Percentiles rank a stretch among this genome's conserved stretches.
Conservation (phyloP, 2,888 invertebrate genomes). For the Catocala sponsa region DNA sequence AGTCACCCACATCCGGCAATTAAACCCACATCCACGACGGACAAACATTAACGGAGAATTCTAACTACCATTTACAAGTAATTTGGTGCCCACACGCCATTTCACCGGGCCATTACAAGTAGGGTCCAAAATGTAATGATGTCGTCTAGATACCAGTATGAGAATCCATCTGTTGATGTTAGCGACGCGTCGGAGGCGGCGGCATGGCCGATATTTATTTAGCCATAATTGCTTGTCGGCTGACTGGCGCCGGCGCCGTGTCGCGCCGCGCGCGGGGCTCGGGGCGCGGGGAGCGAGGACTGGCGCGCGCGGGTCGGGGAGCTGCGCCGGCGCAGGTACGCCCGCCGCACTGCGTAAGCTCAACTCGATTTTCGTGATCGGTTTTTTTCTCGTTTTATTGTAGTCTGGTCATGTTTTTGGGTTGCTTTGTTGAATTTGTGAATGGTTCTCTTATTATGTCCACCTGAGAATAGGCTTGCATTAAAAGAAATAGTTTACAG, state of each 20-base stretch:
- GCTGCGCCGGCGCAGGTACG: constrained; percentile 77
- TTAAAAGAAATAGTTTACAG: constrained; percentile 62
- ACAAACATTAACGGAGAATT: constrained; percentile 62
- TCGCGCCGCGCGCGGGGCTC: constrained; percentile 68
- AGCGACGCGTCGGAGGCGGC: constrained; percentile 77
- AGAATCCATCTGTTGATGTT: constrained; percentile 80
- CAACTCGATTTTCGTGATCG: constrained; percentile 84
- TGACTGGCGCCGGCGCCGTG: constrained; percentile 86
- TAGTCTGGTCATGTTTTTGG: constrained; percentile 82
- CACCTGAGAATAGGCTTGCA: constrained; percentile 58
- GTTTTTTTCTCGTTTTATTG: constrained; percentile 76
- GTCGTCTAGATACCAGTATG: constrained; percentile 77
- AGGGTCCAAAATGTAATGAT: constrained; percentile 76
- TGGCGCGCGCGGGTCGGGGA: constrained; percentile 50
- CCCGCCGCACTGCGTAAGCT: constrained; percentile 77
- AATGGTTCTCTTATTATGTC: constrained; percentile 71
- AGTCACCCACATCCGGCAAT: constrained; percentile 69
- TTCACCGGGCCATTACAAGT: constrained; percentile 68
- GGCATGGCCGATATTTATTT: constrained; percentile 87
- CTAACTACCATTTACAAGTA: constrained; percentile 71
- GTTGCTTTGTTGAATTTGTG: constrained; percentile 84
- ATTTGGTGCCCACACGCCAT: constrained; percentile 72
- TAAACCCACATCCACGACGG: constrained; percentile 67
- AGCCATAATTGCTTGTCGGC: constrained; percentile 87
- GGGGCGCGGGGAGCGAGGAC: constrained; percentile 45